phyloP scores from a whole-genome alignment of 2,797 vertebrate genomes.

The Nyctalus aviator region DNA sequence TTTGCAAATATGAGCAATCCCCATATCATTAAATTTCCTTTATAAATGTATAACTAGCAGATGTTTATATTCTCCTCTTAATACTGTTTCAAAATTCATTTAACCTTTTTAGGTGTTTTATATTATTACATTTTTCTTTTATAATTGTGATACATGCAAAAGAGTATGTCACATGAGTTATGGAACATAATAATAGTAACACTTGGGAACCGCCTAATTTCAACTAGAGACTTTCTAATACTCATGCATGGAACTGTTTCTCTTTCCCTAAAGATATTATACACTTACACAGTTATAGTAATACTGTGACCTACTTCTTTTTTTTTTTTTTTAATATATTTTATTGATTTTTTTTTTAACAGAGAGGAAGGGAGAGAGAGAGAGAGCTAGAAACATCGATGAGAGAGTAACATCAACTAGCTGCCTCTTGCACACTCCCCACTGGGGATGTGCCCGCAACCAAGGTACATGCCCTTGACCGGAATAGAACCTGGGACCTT shows the following conservation, averaged over 20 bases:
- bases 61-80: not conserved
- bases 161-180: not conserved
- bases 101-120: not conserved
- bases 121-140: not conserved
- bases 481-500: too few relatives aligned
- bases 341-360: too few relatives aligned
- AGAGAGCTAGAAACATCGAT: too few relatives aligned
- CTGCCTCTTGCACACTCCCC: too few relatives aligned
- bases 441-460: too few relatives aligned
- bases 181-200: not conserved
- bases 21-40: not conserved
- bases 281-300: not conserved
- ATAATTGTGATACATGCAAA: not conserved
- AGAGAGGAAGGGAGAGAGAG: too few relatives aligned
- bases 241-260: not conserved
- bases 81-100: not conserved
- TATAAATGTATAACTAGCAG: not conserved
- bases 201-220: not conserved
- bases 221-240: not conserved
- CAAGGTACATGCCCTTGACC: too few relatives aligned
- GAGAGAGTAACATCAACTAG: too few relatives aligned
- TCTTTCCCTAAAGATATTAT: not conserved
- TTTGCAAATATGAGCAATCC: not conserved
- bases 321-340: too few relatives aligned
- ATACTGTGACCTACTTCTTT: not conserved